phyloP scores from a whole-genome alignment of 2,797 vertebrate species.

The Gallinago nigripennis region DNA sequence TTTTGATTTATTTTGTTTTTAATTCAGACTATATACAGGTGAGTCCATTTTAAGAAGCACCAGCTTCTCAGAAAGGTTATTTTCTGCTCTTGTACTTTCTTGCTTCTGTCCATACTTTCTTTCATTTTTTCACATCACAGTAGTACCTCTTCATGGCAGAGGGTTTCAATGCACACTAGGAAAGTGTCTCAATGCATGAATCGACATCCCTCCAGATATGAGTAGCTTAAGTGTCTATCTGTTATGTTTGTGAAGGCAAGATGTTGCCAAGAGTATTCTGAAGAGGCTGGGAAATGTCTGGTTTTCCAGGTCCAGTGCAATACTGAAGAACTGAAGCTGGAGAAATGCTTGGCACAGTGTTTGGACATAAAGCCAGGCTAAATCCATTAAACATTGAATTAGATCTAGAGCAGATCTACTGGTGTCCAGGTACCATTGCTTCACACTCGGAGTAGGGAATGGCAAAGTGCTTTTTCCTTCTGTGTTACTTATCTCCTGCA shows the following conservation, averaged over 20 bases:
- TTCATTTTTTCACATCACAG: background rate
- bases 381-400: background rate
- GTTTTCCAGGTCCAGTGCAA: background rate
- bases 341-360: background rate
- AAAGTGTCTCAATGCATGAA: background rate
- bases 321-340: background rate
- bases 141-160: background rate
- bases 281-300: background rate
- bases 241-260: background rate
- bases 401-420: background rate
- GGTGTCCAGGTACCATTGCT: background rate
- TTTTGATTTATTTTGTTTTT: background rate
- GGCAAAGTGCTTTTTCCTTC: background rate
- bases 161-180: background rate
- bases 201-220: accelerated
- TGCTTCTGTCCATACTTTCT: background rate
- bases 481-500: background rate
- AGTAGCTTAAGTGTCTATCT: background rate
- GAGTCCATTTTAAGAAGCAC: background rate
- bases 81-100: background rate
- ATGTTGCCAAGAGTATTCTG: background rate
- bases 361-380: background rate
- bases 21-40: background rate
- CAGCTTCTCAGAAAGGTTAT: accelerated
- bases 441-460: background rate